Evolutionary conservation across 2,113 vertebrate genomes (phyloP), one percentile per base, ranked within the genome.

Genomic region (Onychorhynchus coronatus): DNA sequence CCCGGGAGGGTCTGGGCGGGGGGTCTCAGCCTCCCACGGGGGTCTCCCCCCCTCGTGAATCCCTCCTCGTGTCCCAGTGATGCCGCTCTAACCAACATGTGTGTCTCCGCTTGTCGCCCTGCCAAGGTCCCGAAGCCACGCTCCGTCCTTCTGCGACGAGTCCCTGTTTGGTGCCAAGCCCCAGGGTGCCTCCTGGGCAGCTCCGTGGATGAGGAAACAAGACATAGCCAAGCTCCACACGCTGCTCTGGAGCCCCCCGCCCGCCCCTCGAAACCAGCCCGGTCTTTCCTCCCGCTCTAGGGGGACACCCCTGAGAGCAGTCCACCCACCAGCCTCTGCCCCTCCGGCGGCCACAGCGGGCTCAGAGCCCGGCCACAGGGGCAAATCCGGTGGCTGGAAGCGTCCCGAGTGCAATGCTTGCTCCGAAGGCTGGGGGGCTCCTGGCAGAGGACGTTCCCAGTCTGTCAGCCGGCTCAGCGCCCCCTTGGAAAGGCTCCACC

Each of bases 131-230:
- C 87, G 97, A 30, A 73, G 92, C 24, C 97, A 91, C 88, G 82
- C 94, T 11, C 98, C 98, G 0, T 98, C 98, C 50, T 98, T 96
- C 85, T 98, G 98, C 24, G 98, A 98, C 6, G 98, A 98, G 86
- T 97, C 98, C 0, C 94, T 98, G 4, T 98, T 98, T 9, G 98
- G 98, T 70, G 56, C 92, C 62, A 85, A 61, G 55, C 65, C 86
- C 0, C 59, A 63, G 61, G 90, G 84, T 1, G 11, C 88, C 18
- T 14, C 66, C 73, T 65, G 85, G 89, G 63, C 96, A 22, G 41
- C 97, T 8, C 85, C 96, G 0, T n/a, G 96, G 88, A 86, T 95
- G 89, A 79, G 78, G 12, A 93, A 89, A 22, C 97, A 93, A 14
- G 96, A 97, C 4, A 39, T 97, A 2, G 89, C 95, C 14, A 98